Percentiles rank a stretch among this genome's conserved stretches.
Conservation (phyloP, 2,113 vertebrate genomes). For the Carassius carassius region DNA sequence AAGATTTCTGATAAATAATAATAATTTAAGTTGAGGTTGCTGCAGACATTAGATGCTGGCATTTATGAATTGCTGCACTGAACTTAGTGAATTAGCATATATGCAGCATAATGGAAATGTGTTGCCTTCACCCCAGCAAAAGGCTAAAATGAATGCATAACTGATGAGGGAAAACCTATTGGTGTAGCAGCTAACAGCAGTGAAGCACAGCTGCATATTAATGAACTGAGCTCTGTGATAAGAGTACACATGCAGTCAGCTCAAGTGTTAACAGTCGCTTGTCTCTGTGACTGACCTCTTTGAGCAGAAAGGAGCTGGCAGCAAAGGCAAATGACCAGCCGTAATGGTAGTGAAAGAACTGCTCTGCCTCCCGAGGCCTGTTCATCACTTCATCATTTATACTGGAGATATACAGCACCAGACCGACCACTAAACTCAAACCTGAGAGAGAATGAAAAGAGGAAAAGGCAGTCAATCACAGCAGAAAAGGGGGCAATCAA, state of each 20-base stretch:
- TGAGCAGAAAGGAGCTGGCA: conserved; percentile 87
- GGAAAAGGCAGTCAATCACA: background rate
- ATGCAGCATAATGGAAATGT: background rate
- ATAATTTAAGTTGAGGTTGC: background rate
- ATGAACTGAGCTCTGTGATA: conserved; percentile 15
- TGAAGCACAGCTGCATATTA: conserved; percentile 35
- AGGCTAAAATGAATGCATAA: conserved; percentile 40
- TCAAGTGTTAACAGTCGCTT: background rate
- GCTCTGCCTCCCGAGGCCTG: conserved; percentile 81
- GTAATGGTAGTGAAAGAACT: conserved; percentile 85
- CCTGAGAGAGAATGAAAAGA: conserved; percentile 28
- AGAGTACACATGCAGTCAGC: conserved; percentile 14
- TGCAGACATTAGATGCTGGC: conserved; percentile 23
- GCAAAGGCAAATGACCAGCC: conserved; percentile 91
- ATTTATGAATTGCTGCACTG: conserved; percentile 34
- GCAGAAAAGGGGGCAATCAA: background rate
- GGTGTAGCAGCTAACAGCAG: conserved; percentile 21
- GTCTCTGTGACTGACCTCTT: conserved; percentile 76
- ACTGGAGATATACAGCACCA: conserved; percentile 90
- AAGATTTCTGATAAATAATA: too few relatives aligned
- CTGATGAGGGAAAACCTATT: conserved; percentile 34
- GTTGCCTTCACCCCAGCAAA: background rate
- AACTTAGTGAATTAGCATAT: conserved; percentile 31
- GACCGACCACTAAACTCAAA: conserved; percentile 65
- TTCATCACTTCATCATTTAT: conserved; percentile 91